phyloP scores from a whole-genome alignment of 2,888 invertebrate species.

The Gymnocheta viridis region DNA sequence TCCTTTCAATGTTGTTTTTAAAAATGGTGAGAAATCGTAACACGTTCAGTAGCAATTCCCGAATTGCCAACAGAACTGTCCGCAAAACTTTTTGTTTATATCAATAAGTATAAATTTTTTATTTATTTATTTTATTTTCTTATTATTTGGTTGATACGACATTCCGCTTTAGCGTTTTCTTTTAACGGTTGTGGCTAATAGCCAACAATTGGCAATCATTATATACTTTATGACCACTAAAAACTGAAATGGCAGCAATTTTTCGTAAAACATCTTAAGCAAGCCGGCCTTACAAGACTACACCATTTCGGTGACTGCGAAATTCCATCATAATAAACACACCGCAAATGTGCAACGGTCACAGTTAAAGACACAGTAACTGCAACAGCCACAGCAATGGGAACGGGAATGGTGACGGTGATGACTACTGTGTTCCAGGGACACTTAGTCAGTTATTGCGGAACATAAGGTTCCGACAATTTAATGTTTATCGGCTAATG shows the following conservation, averaged over 20 bases:
- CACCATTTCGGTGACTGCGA: constrained; percentile 57
- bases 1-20: constrained; percentile 20
- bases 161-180: constrained; percentile 31
- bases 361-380: constrained; percentile 25
- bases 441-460: constrained; percentile 2
- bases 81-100: constrained; percentile 41
- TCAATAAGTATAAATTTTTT: constrained; percentile 21
- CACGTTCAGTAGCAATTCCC: constrained; percentile 64
- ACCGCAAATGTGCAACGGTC: constrained; percentile 48
- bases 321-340: constrained; percentile 50
- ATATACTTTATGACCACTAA: constrained; percentile 81
- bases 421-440: constrained; percentile 34
- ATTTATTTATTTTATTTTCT: neutral
- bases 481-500: constrained; percentile 82
- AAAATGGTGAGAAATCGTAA: constrained; percentile 69
- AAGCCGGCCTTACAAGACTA: constrained; percentile 73
- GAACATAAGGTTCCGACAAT: constrained; percentile 73
- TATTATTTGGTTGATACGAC: neutral
- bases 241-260: constrained; percentile 81
- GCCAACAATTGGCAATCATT: constrained; percentile 72
- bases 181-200: constrained; percentile 73
- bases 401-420: constrained; percentile 21
- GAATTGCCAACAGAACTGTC: constrained; percentile 34
- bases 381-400: constrained; percentile 37
- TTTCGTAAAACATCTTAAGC: constrained; percentile 79